phyloP scores from a whole-genome alignment of 1,140 invertebrate genomes.

The Danaus melanippus region DNA sequence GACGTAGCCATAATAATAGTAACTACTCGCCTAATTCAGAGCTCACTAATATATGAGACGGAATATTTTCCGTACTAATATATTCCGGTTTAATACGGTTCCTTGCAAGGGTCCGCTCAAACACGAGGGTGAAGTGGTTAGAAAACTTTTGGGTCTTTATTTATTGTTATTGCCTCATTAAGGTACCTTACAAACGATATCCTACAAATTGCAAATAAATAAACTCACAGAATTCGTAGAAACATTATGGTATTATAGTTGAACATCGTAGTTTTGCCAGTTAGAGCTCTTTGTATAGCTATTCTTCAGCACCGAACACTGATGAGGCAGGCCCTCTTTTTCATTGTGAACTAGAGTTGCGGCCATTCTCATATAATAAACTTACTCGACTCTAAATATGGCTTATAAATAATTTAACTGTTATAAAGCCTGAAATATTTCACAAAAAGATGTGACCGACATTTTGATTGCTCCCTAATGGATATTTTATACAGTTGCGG shows the following conservation, averaged over 20 bases:
- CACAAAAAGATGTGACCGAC: conserved; percentile 23
- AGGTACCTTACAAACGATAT: conserved; percentile 66
- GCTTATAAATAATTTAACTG: conserved; percentile 7
- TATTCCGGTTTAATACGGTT: conserved; percentile 54
- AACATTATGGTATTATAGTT: conserved; percentile 41
- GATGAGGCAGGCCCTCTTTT: too few relatives aligned
- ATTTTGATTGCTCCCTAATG: conserved; percentile 25
- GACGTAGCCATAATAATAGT: too few relatives aligned
- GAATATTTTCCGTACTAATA: conserved; percentile 38
- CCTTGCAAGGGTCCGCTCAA: conserved; percentile 54
- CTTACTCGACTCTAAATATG: conserved; percentile 2
- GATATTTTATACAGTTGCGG: conserved; percentile 24
- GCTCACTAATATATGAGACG: conserved; percentile 15
- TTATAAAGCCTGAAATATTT: conserved; percentile 25
- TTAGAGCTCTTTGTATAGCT: too few relatives aligned
- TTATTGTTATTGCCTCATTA: conserved; percentile 72
- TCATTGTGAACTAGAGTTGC: too few relatives aligned
- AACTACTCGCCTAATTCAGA: conserved; percentile 1
- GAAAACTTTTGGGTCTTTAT: conserved; percentile 71
- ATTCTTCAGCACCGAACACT: too few relatives aligned
- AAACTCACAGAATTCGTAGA: conserved; percentile 47
- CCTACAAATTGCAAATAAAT: conserved; percentile 71
- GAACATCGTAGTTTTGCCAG: too few relatives aligned
- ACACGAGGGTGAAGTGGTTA: conserved; percentile 53
- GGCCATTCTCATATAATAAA: too few relatives aligned